Conservation (phyloP, 2,797 vertebrate species). For the Pantherophis alleghaniensis region DNA sequence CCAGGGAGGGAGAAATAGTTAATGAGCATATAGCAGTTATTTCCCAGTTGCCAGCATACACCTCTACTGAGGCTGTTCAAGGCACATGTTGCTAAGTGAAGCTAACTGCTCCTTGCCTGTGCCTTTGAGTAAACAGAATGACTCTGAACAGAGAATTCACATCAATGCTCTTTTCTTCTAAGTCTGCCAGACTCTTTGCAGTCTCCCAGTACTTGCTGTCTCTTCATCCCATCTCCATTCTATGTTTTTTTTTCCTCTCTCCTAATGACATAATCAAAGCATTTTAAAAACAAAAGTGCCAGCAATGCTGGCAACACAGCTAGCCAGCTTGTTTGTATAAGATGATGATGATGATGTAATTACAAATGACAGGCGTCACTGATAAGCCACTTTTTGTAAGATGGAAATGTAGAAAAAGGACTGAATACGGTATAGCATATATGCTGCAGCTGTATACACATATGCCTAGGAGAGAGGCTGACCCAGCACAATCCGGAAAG, state of each 20-base stretch:
- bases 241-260: too few relatives aligned
- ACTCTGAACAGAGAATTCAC: background rate
- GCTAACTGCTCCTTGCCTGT: slow-evolving; percentile 49
- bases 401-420: slow-evolving; percentile 40
- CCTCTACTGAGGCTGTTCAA: slow-evolving; percentile 54
- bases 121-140: slow-evolving; percentile 59
- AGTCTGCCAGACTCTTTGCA: background rate
- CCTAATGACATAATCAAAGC: background rate
- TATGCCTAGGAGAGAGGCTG: background rate
- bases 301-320: slow-evolving; percentile 2
- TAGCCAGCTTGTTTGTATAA: slow-evolving; percentile 39
- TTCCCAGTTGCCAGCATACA: slow-evolving; percentile 72
- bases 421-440: background rate
- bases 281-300: background rate
- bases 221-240: background rate
- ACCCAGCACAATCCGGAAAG: background rate
- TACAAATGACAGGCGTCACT: slow-evolving; percentile 49
- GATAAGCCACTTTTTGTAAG: slow-evolving; percentile 43
- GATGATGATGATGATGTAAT: slow-evolving; percentile 44
- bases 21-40: slow-evolving; percentile 60
- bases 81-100: slow-evolving; percentile 75
- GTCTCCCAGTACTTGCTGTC: background rate
- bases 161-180: slow-evolving; percentile 4
- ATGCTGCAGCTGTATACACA: background rate
- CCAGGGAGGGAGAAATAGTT: slow-evolving; percentile 21